A percentile compares a stretch with the other conserved stretches of the same genome.
Conservation (phyloP, 1,140 invertebrate species). For the Archegozetes longisetosus region DNA sequence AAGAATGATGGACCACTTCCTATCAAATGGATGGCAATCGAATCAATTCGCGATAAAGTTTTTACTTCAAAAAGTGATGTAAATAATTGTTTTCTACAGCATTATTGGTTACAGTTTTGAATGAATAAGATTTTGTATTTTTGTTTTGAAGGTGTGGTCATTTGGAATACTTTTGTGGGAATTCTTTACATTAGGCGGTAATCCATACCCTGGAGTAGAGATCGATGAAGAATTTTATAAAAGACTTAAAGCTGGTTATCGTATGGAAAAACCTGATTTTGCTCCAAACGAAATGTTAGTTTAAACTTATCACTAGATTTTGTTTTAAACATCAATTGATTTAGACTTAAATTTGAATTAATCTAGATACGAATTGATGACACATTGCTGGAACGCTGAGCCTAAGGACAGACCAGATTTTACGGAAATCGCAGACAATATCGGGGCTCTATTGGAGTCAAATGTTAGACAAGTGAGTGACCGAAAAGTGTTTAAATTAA, state of each 20-base stretch:
- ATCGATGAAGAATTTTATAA: conserved; percentile 43
- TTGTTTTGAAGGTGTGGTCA: too few relatives aligned
- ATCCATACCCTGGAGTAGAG: conserved; percentile 49
- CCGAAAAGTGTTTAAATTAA: neutral
- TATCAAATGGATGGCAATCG: conserved; percentile 38
- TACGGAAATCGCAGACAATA: too few relatives aligned
- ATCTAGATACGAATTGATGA: conserved; percentile 40
- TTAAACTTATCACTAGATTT: neutral
- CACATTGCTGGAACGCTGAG: conserved; percentile 68
- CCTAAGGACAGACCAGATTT: conserved; percentile 56
- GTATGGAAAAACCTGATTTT: conserved; percentile 50
- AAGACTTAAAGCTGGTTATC: conserved; percentile 44
- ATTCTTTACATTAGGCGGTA: conserved; percentile 56
- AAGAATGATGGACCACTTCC: conserved; percentile 30
- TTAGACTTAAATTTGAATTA: conserved; percentile 34
- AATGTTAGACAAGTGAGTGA: conserved; percentile 21
- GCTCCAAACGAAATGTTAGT: conserved; percentile 16
- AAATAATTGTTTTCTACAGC: too few relatives aligned
- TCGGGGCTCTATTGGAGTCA: conserved; percentile 22
- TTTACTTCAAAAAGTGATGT: conserved; percentile 33
- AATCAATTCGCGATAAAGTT: conserved; percentile 29
- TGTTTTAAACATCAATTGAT: conserved; percentile 35
- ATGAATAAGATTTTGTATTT: too few relatives aligned
- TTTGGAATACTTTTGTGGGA: conserved; percentile 70
- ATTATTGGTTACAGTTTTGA: too few relatives aligned